phyloP scores from a whole-genome alignment of 2,888 invertebrate species.

The Melangyna quadrimaculata region DNA sequence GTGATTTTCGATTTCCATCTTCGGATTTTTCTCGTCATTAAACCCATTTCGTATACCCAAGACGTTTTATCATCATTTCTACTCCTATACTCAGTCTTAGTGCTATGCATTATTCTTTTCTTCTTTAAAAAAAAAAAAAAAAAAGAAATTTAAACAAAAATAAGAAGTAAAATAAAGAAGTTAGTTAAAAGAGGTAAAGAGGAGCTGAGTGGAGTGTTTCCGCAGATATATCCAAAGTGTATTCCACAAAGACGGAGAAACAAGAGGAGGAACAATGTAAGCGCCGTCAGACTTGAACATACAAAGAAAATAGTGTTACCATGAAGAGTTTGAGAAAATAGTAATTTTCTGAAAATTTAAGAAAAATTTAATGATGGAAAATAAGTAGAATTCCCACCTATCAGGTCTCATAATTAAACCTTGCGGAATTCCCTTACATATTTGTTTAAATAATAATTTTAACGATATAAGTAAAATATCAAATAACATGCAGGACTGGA shows the following conservation, averaged over 20 bases:
- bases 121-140: background rate
- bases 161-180: slow-evolving; percentile 22
- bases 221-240: slow-evolving; percentile 52
- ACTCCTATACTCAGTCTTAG: background rate
- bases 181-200: slow-evolving; percentile 5
- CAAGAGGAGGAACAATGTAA: background rate
- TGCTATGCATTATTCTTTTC: slow-evolving; percentile 41
- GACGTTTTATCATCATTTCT: slow-evolving; percentile 34
- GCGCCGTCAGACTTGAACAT: slow-evolving; percentile 17
- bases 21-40: slow-evolving; percentile 64
- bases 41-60: slow-evolving; percentile 35
- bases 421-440: too few relatives aligned
- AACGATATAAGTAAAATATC: too few relatives aligned
- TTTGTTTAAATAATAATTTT: too few relatives aligned
- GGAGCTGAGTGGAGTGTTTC: slow-evolving; percentile 44
- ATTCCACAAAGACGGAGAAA: background rate
- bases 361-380: background rate
- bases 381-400: too few relatives aligned
- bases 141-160: slow-evolving; percentile 16
- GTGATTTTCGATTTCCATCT: slow-evolving; percentile 59
- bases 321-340: background rate
- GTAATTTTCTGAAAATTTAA: background rate
- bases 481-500: too few relatives aligned
- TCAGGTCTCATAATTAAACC: too few relatives aligned
- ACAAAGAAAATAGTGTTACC: too few relatives aligned